phyloP scores from a whole-genome alignment of 2,888 invertebrate species.

The Leucophora obtusa region DNA sequence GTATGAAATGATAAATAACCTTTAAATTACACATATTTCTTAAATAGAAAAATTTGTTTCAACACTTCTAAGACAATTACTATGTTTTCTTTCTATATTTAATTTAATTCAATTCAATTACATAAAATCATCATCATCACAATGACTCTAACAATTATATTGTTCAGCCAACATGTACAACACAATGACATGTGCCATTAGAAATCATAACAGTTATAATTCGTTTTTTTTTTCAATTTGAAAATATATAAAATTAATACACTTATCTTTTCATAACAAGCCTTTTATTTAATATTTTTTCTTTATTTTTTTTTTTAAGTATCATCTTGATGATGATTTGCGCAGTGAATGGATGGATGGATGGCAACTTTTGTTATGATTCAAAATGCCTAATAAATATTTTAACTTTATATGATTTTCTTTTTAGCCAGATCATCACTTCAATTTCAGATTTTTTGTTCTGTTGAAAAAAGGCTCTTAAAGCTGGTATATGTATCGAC shows the following conservation, averaged over 20 bases:
- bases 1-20: too few species aligned
- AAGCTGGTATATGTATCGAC: neutral
- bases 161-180: slow-evolving; percentile 37
- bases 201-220: slow-evolving; percentile 27
- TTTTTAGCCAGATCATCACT: slow-evolving; percentile 54
- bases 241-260: slow-evolving; percentile 23
- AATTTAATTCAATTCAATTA: neutral
- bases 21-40: too few species aligned
- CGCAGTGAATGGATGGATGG: slow-evolving; percentile 1
- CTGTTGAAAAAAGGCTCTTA: neutral
- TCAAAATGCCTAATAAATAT: slow-evolving; percentile 6
- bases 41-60: too few species aligned
- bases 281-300: slow-evolving; percentile 33
- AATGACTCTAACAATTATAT: slow-evolving; percentile 42
- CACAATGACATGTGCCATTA: slow-evolving; percentile 32
- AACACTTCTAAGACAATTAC: too few species aligned
- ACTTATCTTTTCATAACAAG: slow-evolving; percentile 42
- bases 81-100: neutral
- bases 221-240: slow-evolving; percentile 23
- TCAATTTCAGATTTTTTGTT: slow-evolving; percentile 37
- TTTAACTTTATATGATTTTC: slow-evolving; percentile 22
- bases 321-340: slow-evolving; percentile 21
- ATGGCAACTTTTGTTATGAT: slow-evolving; percentile 29
- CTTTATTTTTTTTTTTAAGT: neutral
- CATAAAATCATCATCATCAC: neutral